Conservation (phyloP, 2,888 invertebrate species). For the Cryptocheilus praepositus region DNA sequence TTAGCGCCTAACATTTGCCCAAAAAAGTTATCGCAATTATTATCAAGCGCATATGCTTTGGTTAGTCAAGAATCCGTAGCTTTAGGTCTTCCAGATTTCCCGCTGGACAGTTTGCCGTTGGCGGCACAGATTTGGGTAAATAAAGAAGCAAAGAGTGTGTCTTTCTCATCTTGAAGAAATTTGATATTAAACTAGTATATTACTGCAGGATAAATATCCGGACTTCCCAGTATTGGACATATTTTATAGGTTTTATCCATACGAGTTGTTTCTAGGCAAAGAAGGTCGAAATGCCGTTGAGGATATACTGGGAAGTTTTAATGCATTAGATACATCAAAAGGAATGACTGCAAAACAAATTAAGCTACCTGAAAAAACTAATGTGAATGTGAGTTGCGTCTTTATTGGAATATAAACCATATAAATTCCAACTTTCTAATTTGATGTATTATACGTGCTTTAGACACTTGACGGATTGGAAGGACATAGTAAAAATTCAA, state of each 20-base stretch:
- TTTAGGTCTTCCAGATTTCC: constrained; percentile 92
- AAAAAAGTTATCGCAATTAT: constrained; percentile 75
- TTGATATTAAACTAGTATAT: constrained; percentile 28
- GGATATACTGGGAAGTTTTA: constrained; percentile 82
- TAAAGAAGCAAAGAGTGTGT: not conserved
- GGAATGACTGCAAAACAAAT: constrained; percentile 15
- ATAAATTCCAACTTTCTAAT: not conserved
- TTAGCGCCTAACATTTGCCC: constrained; percentile 77
- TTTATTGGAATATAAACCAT: not conserved
- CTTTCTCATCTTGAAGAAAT: constrained; percentile 3
- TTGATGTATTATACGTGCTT: constrained; percentile 12
- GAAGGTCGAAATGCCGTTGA: constrained; percentile 86
- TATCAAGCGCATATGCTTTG: constrained; percentile 84
- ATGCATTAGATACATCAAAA: constrained; percentile 66
- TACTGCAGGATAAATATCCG: constrained; percentile 83
- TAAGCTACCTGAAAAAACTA: not conserved
- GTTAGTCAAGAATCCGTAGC: constrained; percentile 83
- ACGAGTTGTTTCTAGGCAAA: constrained; percentile 84
- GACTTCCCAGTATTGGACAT: constrained; percentile 81
- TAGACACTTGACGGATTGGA: constrained; percentile 68
- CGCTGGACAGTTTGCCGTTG: constrained; percentile 85
- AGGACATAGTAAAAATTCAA: constrained; percentile 22
- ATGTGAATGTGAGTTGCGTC: constrained; percentile 5
- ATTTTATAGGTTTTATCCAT: constrained; percentile 89
- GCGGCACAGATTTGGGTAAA: constrained; percentile 82